Base-by-base conservation (phyloP, 2,888 invertebrate species). In the Augiades crinisus region DNA sequence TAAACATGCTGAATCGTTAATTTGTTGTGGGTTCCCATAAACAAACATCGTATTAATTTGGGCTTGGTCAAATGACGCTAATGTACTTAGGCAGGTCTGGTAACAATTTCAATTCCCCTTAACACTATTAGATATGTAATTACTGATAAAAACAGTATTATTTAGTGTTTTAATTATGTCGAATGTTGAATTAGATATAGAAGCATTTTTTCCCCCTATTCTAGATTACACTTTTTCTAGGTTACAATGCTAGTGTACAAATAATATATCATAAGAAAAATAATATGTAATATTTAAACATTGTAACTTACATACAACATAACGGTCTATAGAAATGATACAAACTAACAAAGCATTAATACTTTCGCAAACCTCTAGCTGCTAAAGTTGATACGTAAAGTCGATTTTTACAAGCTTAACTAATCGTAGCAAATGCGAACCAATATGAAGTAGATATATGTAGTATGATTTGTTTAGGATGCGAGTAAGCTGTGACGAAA, bases 401-500 rank as follows among this genome's bases (percentile, higher is more conserved):
- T 10, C 8, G 10, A 5, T n/a, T 30, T 10, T 12, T 12, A 10
- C 5, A 12, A 12, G 10, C 1, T 5, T 3, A 27, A 27, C 10
- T 30, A 30, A 6, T 30, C 5, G 5, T 30, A 30, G 12, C 5
- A 12, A 3, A 3, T 12, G 1, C 13, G 22, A 13, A 14, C 22
- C 27, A 27, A 3, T 17, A 30, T 5, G 6, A 43, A 10, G 8
- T 41, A 27, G 19, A 14, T 8, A 12, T n/a, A 27, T 16, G 8
- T 16, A 24, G 24, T 22, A 4, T 33, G 6, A 43, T 53, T 57
- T 54, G 56, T 81, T 6, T 83, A 96, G 96, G 78, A 87, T 96
- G 83, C 93, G 93, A 64, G 96, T 96, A 59, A 95, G 94, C 55
- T 95, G 95, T 70, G 95, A 95, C 67, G 94, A 93, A 62, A 94